Percentiles rank a stretch among this genome's conserved stretches.
These are phyloP conservation scores for Solenopsis invicta DNA, from an alignment of 1,140 invertebrate genomes.

Conservation along the genomic window DNA sequence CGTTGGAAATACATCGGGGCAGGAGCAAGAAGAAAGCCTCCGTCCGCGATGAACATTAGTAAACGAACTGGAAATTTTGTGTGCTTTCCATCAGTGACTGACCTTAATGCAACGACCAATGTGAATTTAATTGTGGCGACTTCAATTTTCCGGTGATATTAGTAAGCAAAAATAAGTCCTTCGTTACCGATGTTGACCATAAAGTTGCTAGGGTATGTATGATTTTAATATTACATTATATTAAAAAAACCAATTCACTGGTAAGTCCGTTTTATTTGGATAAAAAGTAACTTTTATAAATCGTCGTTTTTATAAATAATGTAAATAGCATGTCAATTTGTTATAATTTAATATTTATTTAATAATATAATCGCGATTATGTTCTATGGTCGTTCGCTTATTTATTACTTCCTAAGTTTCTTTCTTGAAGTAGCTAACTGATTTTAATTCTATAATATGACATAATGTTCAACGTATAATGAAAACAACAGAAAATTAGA, in stretches of 20 bases:
- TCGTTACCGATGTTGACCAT: not conserved
- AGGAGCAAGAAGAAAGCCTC: conserved; percentile 35
- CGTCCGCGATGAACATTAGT: conserved; percentile 41
- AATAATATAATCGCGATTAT: too few relatives aligned
- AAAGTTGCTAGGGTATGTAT: not conserved
- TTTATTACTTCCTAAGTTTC: too few relatives aligned
- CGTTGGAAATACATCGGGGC: conserved; percentile 51
- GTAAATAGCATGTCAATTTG: too few relatives aligned
- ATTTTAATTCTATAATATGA: too few relatives aligned
- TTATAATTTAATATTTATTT: too few relatives aligned
- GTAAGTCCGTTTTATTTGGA: not conserved
- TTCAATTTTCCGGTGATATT: conserved; percentile 17
- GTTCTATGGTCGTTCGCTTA: too few relatives aligned
- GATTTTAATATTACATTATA: not conserved
- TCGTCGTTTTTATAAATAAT: not conserved
- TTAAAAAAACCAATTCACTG: not conserved
- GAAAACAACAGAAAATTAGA: too few relatives aligned
- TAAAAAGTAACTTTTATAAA: too few relatives aligned
- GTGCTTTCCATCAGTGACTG: conserved; percentile 51
- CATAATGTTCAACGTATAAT: too few relatives aligned
- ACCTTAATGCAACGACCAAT: conserved; percentile 40
- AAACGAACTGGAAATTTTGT: conserved; percentile 61
- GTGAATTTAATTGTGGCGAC: conserved; percentile 50
- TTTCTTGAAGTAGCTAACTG: too few relatives aligned
- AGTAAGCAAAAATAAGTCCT: conserved; percentile 16